Conservation (phyloP, 2,113 vertebrate genomes). For the Callopanchax toddi region DNA sequence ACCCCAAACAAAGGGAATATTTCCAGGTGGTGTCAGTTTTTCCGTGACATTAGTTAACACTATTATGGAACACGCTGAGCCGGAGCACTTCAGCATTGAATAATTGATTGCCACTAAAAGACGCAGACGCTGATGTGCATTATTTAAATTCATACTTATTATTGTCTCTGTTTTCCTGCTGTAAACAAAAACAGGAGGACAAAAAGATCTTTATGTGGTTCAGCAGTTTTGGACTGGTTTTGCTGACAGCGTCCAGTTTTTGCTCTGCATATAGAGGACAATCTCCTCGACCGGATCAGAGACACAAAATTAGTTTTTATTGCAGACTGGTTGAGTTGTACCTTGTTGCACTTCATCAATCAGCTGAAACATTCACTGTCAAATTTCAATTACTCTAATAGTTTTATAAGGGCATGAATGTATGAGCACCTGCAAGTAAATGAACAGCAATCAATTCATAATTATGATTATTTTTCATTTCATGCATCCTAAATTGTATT, state of each 20-base stretch:
- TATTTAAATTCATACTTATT: conserved; percentile 67
- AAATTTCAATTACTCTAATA: no score
- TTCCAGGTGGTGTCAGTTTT: conserved; percentile 51
- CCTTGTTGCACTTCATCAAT: background rate
- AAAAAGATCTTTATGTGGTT: no score
- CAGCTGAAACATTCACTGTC: no score
- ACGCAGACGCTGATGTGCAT: conserved; percentile 47
- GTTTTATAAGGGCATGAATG: no score
- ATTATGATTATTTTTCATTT: background rate
- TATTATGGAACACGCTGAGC: conserved; percentile 60
- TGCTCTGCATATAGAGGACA: conserved; percentile 4
- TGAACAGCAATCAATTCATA: background rate
- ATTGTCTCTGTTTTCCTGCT: conserved; percentile 23
- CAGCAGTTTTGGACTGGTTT: no score
- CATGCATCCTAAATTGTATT: background rate
- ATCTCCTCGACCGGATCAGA: conserved; percentile 10
- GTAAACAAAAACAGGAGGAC: conserved; percentile 42
- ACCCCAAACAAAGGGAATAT: conserved; percentile 42
- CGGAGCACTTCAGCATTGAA: conserved; percentile 62
- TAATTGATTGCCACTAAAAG: conserved; percentile 69
- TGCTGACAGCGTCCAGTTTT: background rate
- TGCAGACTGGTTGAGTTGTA: background rate
- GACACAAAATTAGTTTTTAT: background rate
- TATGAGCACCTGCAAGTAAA: background rate
- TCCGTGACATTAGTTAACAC: conserved; percentile 51